Percentiles rank a stretch among this genome's conserved stretches.
Conservation (phyloP, 1,140 invertebrate genomes). For the Pseudomyrmex concolor region DNA sequence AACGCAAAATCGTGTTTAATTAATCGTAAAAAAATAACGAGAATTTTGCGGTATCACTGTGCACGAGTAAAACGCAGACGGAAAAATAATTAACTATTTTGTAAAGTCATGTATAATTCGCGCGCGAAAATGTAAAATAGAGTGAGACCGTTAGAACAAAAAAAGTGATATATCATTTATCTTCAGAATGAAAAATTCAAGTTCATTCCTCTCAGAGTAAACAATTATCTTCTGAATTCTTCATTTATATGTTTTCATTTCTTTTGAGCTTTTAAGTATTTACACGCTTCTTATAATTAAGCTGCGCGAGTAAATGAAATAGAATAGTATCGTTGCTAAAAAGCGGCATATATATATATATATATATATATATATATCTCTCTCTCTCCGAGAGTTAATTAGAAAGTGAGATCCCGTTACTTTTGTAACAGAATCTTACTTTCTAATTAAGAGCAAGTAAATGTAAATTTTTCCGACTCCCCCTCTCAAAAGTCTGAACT, state of each 20-base stretch:
- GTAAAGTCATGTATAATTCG: slow-evolving; percentile 65
- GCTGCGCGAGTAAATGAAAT: slow-evolving; percentile 27
- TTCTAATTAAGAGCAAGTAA: slow-evolving; percentile 57
- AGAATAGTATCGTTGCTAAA: slow-evolving; percentile 39
- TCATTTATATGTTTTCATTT: background rate
- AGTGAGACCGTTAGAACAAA: background rate
- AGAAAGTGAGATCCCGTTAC: slow-evolving; percentile 49
- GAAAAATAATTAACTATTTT: slow-evolving; percentile 22
- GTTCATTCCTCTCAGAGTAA: background rate
- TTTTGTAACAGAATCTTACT: slow-evolving; percentile 52
- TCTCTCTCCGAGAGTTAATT: slow-evolving; percentile 29
- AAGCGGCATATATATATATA: too few species aligned
- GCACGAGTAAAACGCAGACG: slow-evolving; percentile 3
- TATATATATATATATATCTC: too few species aligned
- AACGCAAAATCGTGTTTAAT: slow-evolving; percentile 77
- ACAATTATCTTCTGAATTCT: slow-evolving; percentile 7
- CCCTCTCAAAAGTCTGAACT: slow-evolving; percentile 4
- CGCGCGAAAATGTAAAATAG: background rate
- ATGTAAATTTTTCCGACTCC: slow-evolving; percentile 49
- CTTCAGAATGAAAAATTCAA: background rate
- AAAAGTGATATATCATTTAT: background rate
- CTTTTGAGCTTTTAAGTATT: background rate
- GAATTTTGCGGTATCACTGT: slow-evolving; percentile 75
- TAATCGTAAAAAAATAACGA: slow-evolving; percentile 84
- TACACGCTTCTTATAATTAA: slow-evolving; percentile 32